phyloP scores from a whole-genome alignment of 2,113 vertebrate species.

The Dipodomys merriami region DNA sequence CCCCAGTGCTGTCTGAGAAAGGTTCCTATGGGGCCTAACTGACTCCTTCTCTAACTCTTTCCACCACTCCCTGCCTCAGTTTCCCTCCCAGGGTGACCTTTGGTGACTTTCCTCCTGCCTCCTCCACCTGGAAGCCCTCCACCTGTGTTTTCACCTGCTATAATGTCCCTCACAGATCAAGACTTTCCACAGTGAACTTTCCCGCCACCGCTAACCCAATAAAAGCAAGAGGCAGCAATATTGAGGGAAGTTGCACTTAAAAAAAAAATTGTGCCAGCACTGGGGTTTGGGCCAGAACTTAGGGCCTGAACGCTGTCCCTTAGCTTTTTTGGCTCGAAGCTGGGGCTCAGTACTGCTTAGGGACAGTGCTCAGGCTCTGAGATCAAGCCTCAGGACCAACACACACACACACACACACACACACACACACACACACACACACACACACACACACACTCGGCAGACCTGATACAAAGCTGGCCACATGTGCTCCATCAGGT shows the following conservation, averaged over 20 bases:
- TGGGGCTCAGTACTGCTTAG: no score
- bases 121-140: background rate
- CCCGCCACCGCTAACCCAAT: no score
- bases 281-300: background rate
- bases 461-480: no score
- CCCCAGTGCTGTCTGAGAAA: background rate
- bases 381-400: background rate
- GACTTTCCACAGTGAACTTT: background rate
- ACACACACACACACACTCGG: no score
- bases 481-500: no score
- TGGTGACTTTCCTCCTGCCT: background rate
- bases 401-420: no score
- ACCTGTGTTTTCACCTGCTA: background rate
- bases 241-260: background rate
- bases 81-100: accelerated
- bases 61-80: background rate
- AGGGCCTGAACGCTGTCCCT: background rate
- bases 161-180: background rate
- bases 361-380: no score
- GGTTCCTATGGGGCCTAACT: background rate
- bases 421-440: background rate
- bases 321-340: no score
- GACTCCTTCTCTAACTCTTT: background rate
- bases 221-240: background rate
- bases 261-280: background rate